These are phyloP conservation scores for Mus musculus DNA, from an alignment of 2,113 vertebrate genomes.

Conservation along the genomic window DNA sequence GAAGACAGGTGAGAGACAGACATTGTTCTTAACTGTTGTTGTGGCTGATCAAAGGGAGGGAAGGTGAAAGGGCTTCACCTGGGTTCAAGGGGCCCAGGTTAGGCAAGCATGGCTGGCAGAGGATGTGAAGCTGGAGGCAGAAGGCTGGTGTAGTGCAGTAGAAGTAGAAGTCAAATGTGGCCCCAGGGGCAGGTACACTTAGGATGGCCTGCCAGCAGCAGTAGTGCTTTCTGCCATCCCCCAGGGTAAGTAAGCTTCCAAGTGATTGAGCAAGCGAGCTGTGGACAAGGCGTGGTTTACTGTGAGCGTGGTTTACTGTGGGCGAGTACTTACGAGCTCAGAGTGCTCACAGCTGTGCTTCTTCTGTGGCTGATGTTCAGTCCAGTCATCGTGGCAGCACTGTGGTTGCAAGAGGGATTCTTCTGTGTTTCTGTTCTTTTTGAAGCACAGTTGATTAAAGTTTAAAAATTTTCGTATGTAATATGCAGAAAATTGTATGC, in stretches of 20 bases:
- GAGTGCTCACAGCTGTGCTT: accelerated
- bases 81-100: neutral
- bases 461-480: slow-evolving; percentile 12
- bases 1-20: neutral
- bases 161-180: neutral
- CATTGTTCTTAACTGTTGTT: neutral
- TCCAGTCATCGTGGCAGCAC: too few species aligned
- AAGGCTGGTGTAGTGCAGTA: neutral
- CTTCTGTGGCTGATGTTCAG: too few species aligned
- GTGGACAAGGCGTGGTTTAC: too few species aligned
- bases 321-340: too few species aligned
- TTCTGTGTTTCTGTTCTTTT: neutral
- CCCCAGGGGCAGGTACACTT: neutral
- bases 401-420: neutral
- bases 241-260: neutral
- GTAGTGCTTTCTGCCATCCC: neutral
- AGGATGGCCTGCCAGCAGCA: neutral
- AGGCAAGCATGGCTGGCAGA: neutral
- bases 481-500: slow-evolving; percentile 26
- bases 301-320: too few species aligned
- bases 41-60: neutral
- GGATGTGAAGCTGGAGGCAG: neutral
- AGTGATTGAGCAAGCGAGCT: neutral
- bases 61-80: too few species aligned
- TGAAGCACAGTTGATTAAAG: slow-evolving; percentile 10